Evolutionary conservation across 2,888 invertebrate species (phyloP).

Genomic region (Machimus atricapillus): DNA sequence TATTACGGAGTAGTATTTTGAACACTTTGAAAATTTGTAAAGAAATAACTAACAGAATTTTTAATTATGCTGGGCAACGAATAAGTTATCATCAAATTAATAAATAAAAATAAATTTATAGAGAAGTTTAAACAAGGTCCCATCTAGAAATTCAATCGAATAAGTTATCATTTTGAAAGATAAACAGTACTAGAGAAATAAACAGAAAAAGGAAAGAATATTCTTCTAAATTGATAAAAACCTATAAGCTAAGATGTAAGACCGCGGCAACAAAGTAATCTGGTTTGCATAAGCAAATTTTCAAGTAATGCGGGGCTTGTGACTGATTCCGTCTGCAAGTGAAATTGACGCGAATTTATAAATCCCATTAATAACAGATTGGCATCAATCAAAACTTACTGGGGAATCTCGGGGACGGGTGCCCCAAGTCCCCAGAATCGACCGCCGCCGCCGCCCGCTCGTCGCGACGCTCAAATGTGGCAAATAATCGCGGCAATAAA

Average conservation of each 20-base stretch:
- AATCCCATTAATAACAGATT: background rate
- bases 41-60: too few species aligned
- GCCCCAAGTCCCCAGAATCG: background rate
- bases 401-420: background rate
- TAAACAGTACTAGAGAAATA: too few species aligned
- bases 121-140: too few species aligned
- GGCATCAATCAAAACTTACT: background rate
- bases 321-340: background rate
- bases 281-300: background rate
- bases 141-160: too few species aligned
- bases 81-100: too few species aligned
- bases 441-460: background rate
- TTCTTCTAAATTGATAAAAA: background rate
- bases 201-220: background rate
- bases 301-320: background rate
- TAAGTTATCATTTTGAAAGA: too few species aligned
- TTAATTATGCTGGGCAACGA: too few species aligned
- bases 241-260: background rate
- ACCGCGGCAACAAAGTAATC: background rate
- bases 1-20: too few species aligned
- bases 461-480: background rate
- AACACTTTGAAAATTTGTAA: too few species aligned
- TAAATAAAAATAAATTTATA: too few species aligned
- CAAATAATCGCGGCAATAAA: slow-evolving; percentile 10
- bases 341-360: background rate